Base-by-base conservation (phyloP, 1,140 invertebrate species). In the Drosophila rhopaloa region DNA sequence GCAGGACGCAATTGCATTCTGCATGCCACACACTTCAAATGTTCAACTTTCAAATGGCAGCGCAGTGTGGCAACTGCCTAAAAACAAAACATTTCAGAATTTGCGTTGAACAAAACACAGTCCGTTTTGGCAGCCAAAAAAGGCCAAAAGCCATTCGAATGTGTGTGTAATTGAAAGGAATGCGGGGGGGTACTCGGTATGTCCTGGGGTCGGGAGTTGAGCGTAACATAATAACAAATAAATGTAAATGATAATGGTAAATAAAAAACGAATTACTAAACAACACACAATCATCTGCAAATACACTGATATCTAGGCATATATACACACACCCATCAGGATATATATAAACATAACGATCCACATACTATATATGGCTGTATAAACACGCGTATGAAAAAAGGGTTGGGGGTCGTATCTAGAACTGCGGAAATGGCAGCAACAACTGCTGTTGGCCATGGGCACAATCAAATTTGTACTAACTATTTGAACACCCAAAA, bases 211-310 rank as follows among this genome's bases (percentile, higher is more conserved):
- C 13, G 14, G 37, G 35, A 50, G 47, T 24, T 32, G 38, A 41
- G 58, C 57, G 47, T 83, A 88, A 71, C 83, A 88, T 83, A 89
- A 89, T 88, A 88, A 89, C 83, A 88, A 88, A 88, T 89, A 88
- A 88, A 88, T 88, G 83, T 88, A 88, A 88, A 88, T 88, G 83
- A 88, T 88, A 88, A 88, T 89, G 79, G 83, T 89, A 88, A 88
- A 88, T 88, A 88, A 88, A 88, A 88, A 88, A 84, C 84, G 83
- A 88, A 88, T 88, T 88, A 89, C 84, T 80, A 88, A 88, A 88
- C 80, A 88, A 88, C 80, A 89, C 62, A 88, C 76, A 86, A 88
- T 86, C 82, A 68, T 78, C 55, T 40, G 73, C 58, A 67, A 63
- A 63, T 37, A 79, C 48, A 79, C 47, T 66, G 56, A 73, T 55